phyloP scores from a whole-genome alignment of 2,888 invertebrate species.

The Rutpela maculata region DNA sequence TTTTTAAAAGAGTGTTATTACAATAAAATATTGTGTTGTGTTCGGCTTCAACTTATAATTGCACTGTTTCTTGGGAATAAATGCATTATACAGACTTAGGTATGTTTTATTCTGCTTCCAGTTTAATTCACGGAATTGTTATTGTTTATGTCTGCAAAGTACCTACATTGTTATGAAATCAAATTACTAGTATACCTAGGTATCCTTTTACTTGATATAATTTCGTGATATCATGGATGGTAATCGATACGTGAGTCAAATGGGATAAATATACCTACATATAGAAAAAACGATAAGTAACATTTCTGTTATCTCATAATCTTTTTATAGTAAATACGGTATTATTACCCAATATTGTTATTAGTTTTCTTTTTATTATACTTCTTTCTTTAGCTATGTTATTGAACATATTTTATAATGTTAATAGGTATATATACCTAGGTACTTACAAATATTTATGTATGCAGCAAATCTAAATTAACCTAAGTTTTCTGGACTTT shows the following conservation, averaged over 20 bases:
- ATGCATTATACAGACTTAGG: constrained; percentile 1
- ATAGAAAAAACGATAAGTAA: neutral
- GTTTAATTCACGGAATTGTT: neutral
- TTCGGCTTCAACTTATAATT: neutral
- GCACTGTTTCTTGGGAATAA: neutral
- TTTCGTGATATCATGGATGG: neutral
- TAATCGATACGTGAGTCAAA: neutral
- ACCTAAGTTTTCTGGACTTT: no score
- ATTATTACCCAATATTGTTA: no score
- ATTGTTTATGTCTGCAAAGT: neutral
- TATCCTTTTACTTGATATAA: neutral
- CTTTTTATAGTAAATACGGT: neutral
- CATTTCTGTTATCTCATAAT: neutral
- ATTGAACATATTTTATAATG: no score
- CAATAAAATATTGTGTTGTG: neutral
- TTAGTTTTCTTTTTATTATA: no score
- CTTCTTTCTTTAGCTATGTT: no score
- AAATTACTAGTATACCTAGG: neutral
- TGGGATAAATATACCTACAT: neutral
- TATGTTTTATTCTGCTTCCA: neutral
- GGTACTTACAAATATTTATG: no score
- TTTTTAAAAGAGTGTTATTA: neutral
- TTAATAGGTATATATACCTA: no score
- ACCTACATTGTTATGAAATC: neutral
- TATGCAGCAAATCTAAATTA: no score